Percentiles rank a stretch among this genome's conserved stretches.
These are phyloP conservation scores for Tragelaphus scriptus DNA, from an alignment of 2,113 vertebrate species.

Conservation along the genomic window DNA sequence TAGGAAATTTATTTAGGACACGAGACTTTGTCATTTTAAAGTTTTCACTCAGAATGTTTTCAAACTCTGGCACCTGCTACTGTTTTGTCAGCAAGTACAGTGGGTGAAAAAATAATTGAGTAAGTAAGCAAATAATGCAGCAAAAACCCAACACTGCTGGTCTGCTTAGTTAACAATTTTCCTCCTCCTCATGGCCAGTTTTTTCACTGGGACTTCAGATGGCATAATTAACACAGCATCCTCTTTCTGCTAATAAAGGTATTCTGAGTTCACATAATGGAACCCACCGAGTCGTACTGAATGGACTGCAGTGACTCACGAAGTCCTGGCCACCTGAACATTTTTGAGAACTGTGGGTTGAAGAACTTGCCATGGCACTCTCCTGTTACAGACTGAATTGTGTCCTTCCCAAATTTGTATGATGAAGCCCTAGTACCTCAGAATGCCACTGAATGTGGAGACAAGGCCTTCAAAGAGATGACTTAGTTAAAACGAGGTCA, in stretches of 20 bases:
- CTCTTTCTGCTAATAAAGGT: not conserved
- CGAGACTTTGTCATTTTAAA: not conserved
- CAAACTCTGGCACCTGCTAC: constrained; percentile 24
- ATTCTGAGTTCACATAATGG: not conserved
- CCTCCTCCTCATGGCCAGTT: not conserved
- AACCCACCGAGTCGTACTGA: not conserved
- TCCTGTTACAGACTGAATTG: not conserved
- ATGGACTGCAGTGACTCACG: not conserved
- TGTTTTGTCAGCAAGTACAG: constrained; percentile 25
- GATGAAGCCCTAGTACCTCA: not conserved
- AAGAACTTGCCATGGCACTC: not conserved
- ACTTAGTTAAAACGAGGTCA: not conserved
- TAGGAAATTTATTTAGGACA: not conserved
- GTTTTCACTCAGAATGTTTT: not conserved
- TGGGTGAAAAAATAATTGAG: not conserved
- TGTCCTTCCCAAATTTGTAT: not conserved
- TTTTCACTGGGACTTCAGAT: not conserved
- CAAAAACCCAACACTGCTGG: not conserved
- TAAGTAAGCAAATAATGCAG: not conserved
- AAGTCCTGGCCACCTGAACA: not conserved
- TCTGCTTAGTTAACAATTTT: not conserved
- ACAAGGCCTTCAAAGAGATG: not conserved
- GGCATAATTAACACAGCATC: not conserved
- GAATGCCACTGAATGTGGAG: not conserved
- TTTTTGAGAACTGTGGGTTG: not conserved